Evolutionary conservation across 1,140 invertebrate species (phyloP).

Genomic region (Ladona fulva): DNA sequence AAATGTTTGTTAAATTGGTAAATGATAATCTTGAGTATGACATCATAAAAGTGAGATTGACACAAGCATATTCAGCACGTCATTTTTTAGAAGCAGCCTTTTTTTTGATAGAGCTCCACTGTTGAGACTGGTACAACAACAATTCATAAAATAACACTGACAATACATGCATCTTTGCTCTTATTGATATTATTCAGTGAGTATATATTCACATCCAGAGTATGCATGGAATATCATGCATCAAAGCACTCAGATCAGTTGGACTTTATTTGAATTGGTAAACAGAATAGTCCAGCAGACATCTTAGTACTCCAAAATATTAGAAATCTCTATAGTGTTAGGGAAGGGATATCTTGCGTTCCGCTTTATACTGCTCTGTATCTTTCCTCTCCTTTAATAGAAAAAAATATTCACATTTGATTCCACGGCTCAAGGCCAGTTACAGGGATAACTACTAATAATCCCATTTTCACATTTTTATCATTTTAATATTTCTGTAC

Average conservation of each 20-base stretch:
- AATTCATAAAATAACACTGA: background rate
- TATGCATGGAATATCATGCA: constrained; percentile 10
- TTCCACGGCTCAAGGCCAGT: background rate
- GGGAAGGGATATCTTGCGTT: background rate
- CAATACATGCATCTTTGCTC: background rate
- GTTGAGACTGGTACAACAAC: background rate
- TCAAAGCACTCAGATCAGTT: background rate
- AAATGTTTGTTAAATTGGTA: background rate
- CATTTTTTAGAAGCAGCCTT: background rate
- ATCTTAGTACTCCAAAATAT: background rate
- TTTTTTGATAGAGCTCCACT: background rate
- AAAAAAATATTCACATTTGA: constrained; percentile 9
- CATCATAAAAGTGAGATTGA: background rate
- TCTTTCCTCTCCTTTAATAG: background rate
- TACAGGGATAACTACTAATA: background rate
- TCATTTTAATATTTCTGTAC: background rate
- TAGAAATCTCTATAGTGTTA: background rate
- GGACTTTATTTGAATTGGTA: background rate
- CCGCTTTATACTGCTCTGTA: background rate
- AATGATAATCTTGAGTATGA: background rate
- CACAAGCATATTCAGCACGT: background rate
- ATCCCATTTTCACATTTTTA: background rate
- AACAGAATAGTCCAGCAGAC: background rate
- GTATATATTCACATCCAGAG: background rate
- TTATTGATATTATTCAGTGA: constrained; percentile 8